Evolutionary conservation across 2,888 invertebrate genomes (phyloP).

Genomic region (Pocota personata): DNA sequence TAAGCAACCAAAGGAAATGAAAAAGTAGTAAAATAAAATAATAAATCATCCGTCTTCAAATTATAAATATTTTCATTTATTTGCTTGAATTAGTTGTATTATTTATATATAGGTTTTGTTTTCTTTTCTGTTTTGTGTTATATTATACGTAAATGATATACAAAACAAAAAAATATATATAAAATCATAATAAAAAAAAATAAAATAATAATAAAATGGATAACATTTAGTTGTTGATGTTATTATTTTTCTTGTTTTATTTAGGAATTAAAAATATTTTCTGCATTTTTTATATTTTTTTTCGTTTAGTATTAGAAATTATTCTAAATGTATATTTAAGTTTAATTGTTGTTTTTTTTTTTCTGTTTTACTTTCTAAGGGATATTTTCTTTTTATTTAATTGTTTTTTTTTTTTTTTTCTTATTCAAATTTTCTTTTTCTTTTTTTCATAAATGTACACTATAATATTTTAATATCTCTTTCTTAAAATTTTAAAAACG

Average conservation of each 20-base stretch:
- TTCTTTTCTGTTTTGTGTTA: slow-evolving; percentile 64
- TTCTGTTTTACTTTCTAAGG: slow-evolving; percentile 44
- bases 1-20: background rate
- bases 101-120: slow-evolving; percentile 52
- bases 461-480: slow-evolving; percentile 70
- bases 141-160: slow-evolving; percentile 63
- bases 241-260: slow-evolving; percentile 48
- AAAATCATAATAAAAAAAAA: slow-evolving; percentile 58
- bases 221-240: slow-evolving; percentile 65
- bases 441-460: slow-evolving; percentile 55
- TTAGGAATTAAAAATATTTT: slow-evolving; percentile 68
- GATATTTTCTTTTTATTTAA: slow-evolving; percentile 50
- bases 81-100: slow-evolving; percentile 71
- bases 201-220: slow-evolving; percentile 54
- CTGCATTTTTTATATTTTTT: slow-evolving; percentile 30
- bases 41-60: slow-evolving; percentile 51
- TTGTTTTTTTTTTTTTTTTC: slow-evolving; percentile 22
- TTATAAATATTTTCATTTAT: slow-evolving; percentile 74
- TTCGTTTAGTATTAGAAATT: slow-evolving; percentile 64
- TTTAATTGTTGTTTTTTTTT: slow-evolving; percentile 58
- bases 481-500: slow-evolving; percentile 46
- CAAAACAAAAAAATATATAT: slow-evolving; percentile 61
- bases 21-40: slow-evolving; percentile 18
- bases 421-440: slow-evolving; percentile 24
- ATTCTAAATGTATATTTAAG: slow-evolving; percentile 72